Evolutionary conservation across 2,888 invertebrate genomes (phyloP).

Genomic region (Cancer borealis): DNA sequence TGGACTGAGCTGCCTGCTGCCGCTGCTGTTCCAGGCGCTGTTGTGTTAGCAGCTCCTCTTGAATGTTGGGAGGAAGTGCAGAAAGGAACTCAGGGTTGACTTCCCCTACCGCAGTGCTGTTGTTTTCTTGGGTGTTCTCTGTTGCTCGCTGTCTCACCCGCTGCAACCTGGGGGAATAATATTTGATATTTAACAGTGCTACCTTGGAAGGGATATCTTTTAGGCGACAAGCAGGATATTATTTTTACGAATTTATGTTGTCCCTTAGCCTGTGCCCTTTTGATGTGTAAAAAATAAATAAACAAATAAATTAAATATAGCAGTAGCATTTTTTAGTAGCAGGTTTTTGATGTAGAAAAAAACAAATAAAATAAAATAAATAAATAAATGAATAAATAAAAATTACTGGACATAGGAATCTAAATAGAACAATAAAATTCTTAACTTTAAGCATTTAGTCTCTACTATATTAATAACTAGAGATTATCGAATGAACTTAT

Average conservation of each 20-base stretch:
- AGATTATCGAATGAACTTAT: too few relatives aligned
- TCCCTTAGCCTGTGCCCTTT: neutral
- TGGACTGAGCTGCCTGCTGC: constrained; percentile 84
- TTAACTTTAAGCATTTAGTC: too few relatives aligned
- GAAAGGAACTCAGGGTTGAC: constrained; percentile 94
- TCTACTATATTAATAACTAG: too few relatives aligned
- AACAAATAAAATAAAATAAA: too few relatives aligned
- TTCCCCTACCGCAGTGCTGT: constrained; percentile 80
- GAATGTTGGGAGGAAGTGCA: constrained; percentile 91
- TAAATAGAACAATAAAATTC: too few relatives aligned
- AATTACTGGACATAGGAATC: too few relatives aligned
- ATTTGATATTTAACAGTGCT: neutral
- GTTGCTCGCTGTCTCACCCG: constrained; percentile 78
- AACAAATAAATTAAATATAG: too few relatives aligned
- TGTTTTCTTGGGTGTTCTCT: constrained; percentile 77
- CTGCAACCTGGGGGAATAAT: constrained; percentile 72
- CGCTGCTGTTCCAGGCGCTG: constrained; percentile 87
- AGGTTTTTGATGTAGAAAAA: too few relatives aligned
- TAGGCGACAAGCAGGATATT: neutral
- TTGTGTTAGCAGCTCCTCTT: constrained; percentile 90
- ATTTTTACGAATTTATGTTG: neutral
- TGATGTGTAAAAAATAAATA: too few relatives aligned
- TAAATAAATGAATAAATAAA: too few relatives aligned
- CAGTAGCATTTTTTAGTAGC: too few relatives aligned
- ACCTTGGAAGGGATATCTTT: neutral